Evolutionary conservation across 2,113 vertebrate species (phyloP), one percentile per base, ranked within the genome.

Genomic region (Pterocles gutturalis): DNA sequence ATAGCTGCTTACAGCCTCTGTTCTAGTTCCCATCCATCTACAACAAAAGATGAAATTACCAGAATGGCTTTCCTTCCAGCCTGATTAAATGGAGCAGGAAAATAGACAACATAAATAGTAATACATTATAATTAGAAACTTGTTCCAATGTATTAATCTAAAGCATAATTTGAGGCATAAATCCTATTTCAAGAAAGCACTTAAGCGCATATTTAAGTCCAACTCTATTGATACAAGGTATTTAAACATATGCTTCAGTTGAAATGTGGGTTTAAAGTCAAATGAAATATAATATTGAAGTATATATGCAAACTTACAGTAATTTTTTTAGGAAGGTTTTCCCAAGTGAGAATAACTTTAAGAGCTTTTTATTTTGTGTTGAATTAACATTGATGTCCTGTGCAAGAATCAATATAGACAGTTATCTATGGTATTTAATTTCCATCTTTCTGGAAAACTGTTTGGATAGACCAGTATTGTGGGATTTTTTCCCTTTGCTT

Each of bases 1-100:
- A 67, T 36, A 87, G 93, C 41, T 60, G 41, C 84, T 90, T 76
- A 43, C 53, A 64, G 58, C 21, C 55, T 72, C 61, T 83, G 11
- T 85, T 94, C 24, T 85, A 61, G 82, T 88, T 96, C 75, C 70
- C 82, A 79, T 91, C 48, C 85, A 72, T 77, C 70, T 54, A 73
- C 49, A 93, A 91, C 61, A 95, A 91, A 93, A 90, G 54, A 88
- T 78, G 71, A 95, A 96, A 96, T 94, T 93, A 62, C 58, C 51
- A 88, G 95, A 90, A 83, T 64, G 70, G 41, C 54, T 96, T 94
- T 86, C 64, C 41, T 92, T 91, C 71, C 60, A 96, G 83, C 64
- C 66, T 92, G 90, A 93, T 92, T 94, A 96, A 97, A 96, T 81
- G 85, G 75, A 91, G 82, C 82, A 94, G 85, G 51, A 86, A 91